Conservation (phyloP, 2,888 invertebrate genomes). For the Synanthedon andrenaeformis region DNA sequence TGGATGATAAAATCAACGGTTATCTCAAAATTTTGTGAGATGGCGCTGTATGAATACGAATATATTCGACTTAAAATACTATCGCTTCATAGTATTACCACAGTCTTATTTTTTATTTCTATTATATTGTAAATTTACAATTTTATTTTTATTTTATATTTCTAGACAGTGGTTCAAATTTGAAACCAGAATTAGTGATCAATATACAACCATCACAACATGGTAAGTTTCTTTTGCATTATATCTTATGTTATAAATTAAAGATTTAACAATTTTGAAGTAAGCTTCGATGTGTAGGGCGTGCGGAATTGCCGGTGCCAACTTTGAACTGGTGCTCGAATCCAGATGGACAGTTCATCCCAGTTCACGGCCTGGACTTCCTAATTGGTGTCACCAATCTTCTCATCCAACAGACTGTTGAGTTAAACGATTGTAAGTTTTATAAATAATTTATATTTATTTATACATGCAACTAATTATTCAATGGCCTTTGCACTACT, state of each 20-base stretch:
- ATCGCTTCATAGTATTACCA: no score
- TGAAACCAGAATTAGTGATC: conserved; percentile 47
- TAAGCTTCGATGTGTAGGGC: conserved; percentile 5
- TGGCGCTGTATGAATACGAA: no score
- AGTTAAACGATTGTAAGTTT: conserved; percentile 77
- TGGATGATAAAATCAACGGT: no score
- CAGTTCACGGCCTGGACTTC: conserved; percentile 78
- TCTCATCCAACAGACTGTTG: conserved; percentile 84
- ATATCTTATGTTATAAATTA: no score
- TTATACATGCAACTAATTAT: neutral
- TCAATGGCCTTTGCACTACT: no score
- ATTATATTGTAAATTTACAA: no score
- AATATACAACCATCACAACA: conserved; percentile 42
- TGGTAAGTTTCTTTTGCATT: conserved; percentile 22
- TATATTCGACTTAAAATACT: no score
- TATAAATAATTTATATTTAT: neutral
- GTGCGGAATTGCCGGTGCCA: conserved; percentile 71
- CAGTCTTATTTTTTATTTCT: no score
- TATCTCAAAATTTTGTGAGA: no score
- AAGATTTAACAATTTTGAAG: no score
- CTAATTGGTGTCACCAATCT: conserved; percentile 76
- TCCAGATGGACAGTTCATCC: conserved; percentile 70
- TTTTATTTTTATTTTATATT: conserved; percentile 5
- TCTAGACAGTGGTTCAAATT: conserved; percentile 38
- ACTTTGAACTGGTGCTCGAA: conserved; percentile 72